A percentile compares a stretch with the other conserved stretches of the same genome.
phyloP scores from a whole-genome alignment of 2,888 invertebrate genomes.

The Galerucella calmariensis region DNA sequence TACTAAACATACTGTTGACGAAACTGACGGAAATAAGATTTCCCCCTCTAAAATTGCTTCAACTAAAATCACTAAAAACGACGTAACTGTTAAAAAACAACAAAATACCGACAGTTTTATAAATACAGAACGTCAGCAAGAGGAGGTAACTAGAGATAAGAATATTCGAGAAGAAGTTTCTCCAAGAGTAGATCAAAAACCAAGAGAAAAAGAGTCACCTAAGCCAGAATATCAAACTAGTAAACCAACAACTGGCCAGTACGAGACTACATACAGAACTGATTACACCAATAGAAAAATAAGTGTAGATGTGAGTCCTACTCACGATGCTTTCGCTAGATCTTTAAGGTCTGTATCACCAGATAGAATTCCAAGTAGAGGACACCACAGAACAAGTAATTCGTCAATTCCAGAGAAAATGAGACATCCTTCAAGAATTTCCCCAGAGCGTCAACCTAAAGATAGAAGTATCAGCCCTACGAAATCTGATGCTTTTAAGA shows the following conservation, averaged over 20 bases:
- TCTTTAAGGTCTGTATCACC: conserved; percentile 77
- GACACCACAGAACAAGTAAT: conserved; percentile 66
- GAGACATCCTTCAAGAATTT: conserved; percentile 51
- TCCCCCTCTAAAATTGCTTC: neutral
- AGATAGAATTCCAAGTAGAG: conserved; percentile 65
- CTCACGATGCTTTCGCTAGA: conserved; percentile 81
- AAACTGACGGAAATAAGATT: conserved; percentile 21
- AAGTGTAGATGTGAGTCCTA: conserved; percentile 75
- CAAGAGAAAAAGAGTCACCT: conserved; percentile 54
- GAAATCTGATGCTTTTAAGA: conserved; percentile 52
- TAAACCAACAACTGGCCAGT: conserved; percentile 65
- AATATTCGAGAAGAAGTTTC: neutral
- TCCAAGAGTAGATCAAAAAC: conserved; percentile 36
- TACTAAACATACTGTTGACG: neutral
- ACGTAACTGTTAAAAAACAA: conserved; percentile 5
- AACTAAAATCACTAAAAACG: neutral
- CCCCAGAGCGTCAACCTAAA: conserved; percentile 53
- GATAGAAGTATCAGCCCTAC: conserved; percentile 51
- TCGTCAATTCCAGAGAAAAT: conserved; percentile 65
- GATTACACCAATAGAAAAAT: conserved; percentile 70
- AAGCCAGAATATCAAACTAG: conserved; percentile 57
- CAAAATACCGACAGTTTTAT: conserved; percentile 50
- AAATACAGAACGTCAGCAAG: conserved; percentile 51
- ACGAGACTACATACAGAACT: conserved; percentile 72
- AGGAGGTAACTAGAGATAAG: conserved; percentile 39